Evolutionary conservation across 23 tunicate species (phyloP).

Genomic region (Styela clava): DNA sequence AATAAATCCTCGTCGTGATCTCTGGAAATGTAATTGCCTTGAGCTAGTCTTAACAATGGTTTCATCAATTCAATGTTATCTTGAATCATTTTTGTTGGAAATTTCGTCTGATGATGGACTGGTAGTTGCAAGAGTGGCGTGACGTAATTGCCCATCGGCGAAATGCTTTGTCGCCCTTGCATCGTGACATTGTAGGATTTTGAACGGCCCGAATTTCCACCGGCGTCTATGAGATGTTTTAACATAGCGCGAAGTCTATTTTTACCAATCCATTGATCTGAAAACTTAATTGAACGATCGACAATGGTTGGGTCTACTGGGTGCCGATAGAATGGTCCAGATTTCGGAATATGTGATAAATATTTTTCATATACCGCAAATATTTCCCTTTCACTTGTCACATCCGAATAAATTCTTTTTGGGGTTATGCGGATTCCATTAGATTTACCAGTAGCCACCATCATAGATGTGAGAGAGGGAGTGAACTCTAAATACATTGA

Average conservation of each 20-base stretch:
- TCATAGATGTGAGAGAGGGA: constrained; percentile 48
- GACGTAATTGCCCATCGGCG: not conserved
- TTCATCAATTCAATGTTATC: constrained; percentile 15
- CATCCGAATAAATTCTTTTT: constrained; percentile 46
- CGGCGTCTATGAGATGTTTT: constrained; percentile 63
- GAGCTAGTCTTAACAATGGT: constrained; percentile 12
- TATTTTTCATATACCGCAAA: constrained; percentile 65
- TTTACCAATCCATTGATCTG: constrained; percentile 93
- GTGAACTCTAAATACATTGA: constrained; percentile 61
- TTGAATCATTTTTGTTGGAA: not conserved
- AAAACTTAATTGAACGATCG: constrained; percentile 74
- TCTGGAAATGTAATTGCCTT: not conserved
- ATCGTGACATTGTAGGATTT: not conserved
- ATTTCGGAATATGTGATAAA: constrained; percentile 51
- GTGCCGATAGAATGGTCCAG: constrained; percentile 84
- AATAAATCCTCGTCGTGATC: not conserved
- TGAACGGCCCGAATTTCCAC: not conserved
- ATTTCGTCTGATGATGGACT: not conserved
- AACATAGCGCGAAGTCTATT: constrained; percentile 86
- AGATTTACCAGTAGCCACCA: constrained; percentile 15
- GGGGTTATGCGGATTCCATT: constrained; percentile 25
- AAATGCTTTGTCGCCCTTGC: not conserved
- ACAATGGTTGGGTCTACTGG: constrained; percentile 86
- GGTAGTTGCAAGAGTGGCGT: constrained; percentile 5
- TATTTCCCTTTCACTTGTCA: constrained; percentile 42